These are phyloP conservation scores for Monopterus albus DNA, from an alignment of 2,113 vertebrate genomes.

Conservation along the genomic window DNA sequence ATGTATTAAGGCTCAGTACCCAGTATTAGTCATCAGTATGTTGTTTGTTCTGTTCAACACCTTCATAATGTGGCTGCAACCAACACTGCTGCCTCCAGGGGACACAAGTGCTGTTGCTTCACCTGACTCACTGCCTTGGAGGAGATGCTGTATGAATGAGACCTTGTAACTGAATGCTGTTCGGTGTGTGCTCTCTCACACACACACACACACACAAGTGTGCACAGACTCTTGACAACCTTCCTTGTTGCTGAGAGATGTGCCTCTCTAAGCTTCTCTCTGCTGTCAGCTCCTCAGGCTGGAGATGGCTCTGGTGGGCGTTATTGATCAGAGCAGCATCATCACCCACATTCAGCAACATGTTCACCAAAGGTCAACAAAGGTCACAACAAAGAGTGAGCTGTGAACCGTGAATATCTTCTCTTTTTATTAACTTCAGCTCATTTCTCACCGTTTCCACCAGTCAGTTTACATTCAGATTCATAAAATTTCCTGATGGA, in stretches of 20 bases:
- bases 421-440: constrained; percentile 28
- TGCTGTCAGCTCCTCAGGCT: constrained; percentile 37
- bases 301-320: constrained; percentile 36
- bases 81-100: constrained; percentile 35
- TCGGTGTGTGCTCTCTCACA: background rate
- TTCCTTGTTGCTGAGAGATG: constrained; percentile 20
- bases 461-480: background rate
- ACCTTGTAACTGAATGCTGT: constrained; percentile 29
- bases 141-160: constrained; percentile 49
- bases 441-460: constrained; percentile 1
- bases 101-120: constrained; percentile 7
- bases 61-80: constrained; percentile 20
- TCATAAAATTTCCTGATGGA: background rate
- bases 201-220: constrained; percentile 16
- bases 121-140: constrained; percentile 26
- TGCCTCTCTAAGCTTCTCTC: constrained; percentile 19
- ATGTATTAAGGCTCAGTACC: too few species aligned
- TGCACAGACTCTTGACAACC: constrained; percentile 30
- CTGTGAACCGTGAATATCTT: constrained; percentile 39
- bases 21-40: background rate
- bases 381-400: constrained; percentile 56
- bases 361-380: constrained; percentile 55
- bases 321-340: constrained; percentile 55
- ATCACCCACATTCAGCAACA: constrained; percentile 51
- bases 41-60: rapidly evolving